phyloP scores from a whole-genome alignment of 2,797 vertebrate genomes.

The Helostoma temminkii region DNA sequence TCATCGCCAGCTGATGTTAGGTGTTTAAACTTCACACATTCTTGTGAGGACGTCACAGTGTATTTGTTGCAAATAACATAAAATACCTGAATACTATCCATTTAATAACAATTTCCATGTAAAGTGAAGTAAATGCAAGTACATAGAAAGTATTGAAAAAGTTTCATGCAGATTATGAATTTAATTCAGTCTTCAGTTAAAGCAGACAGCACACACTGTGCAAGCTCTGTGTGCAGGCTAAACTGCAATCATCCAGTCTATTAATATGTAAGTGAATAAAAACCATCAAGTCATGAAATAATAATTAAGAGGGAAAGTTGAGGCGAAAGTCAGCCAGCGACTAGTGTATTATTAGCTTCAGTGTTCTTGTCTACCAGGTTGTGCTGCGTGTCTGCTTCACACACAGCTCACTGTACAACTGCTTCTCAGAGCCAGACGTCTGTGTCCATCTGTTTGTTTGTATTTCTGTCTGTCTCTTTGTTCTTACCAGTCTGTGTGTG shows the following conservation, averaged over 20 bases:
- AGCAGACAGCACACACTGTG: slow-evolving; percentile 5
- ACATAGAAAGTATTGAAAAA: too few species aligned
- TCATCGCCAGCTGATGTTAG: too few species aligned
- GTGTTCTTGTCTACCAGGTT: slow-evolving; percentile 51
- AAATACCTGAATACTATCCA: too few species aligned
- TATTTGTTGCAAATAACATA: too few species aligned
- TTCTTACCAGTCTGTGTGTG: slow-evolving; percentile 21
- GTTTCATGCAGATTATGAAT: neutral
- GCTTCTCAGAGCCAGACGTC: slow-evolving; percentile 58
- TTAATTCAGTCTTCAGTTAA: slow-evolving; percentile 25
- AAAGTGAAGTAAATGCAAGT: neutral
- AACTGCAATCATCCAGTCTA: slow-evolving; percentile 23
- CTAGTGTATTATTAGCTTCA: slow-evolving; percentile 62
- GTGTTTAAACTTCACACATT: too few species aligned
- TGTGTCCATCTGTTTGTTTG: slow-evolving; percentile 63
- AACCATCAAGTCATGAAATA: slow-evolving; percentile 43
- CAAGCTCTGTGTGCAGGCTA: slow-evolving; percentile 3
- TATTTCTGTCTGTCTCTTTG: slow-evolving; percentile 54
- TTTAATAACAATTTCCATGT: too few species aligned
- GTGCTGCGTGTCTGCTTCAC: slow-evolving; percentile 44
- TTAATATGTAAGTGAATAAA: slow-evolving; percentile 35
- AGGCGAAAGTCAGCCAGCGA: slow-evolving; percentile 51
- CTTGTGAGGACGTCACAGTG: too few species aligned
- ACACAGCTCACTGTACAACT: slow-evolving; percentile 39
- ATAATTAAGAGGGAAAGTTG: slow-evolving; percentile 45